These are phyloP conservation scores for Haliclona indistincta DNA, from an alignment of 37 sponge, comb jelly and placozoan species.

Conservation along the genomic window DNA sequence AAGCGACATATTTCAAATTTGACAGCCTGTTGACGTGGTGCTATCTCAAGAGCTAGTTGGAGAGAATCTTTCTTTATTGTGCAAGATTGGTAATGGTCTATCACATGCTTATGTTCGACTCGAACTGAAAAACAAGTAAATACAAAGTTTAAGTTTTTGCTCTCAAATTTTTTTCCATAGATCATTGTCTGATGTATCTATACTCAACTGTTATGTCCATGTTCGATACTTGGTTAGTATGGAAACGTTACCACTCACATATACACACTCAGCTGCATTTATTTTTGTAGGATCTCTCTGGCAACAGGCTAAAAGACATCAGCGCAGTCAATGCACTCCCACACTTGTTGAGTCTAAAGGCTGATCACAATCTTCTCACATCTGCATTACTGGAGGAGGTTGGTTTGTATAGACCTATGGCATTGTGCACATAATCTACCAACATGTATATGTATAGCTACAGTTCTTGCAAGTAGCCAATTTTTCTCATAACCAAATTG, in stretches of 20 bases:
- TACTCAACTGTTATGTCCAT: slow-evolving; percentile 56
- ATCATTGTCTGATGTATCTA: slow-evolving; percentile 59
- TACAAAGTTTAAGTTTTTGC: not conserved
- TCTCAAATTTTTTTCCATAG: slow-evolving; percentile 8
- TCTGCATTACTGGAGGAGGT: slow-evolving; percentile 67
- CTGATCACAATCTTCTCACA: slow-evolving; percentile 82
- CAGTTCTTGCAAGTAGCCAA: slow-evolving; percentile 85
- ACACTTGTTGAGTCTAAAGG: slow-evolving; percentile 83
- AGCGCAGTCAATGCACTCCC: slow-evolving; percentile 62
- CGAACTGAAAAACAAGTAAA: slow-evolving; percentile 73
- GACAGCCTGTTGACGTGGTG: slow-evolving; percentile 2
- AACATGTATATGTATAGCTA: slow-evolving; percentile 8
- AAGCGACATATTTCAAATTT: not conserved
- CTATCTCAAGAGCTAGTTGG: slow-evolving; percentile 58
- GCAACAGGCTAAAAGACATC: slow-evolving; percentile 78
- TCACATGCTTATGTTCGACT: slow-evolving; percentile 83
- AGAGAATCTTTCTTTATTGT: slow-evolving; percentile 72
- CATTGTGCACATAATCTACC: not conserved
- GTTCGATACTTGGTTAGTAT: slow-evolving; percentile 74
- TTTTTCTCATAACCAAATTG: slow-evolving; percentile 79
- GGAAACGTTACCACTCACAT: not conserved
- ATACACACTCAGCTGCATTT: not conserved
- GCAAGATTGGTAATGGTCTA: slow-evolving; percentile 82
- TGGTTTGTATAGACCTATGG: not conserved
- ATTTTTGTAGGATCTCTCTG: slow-evolving; percentile 76